Conservation (phyloP, 2,113 vertebrate species). For the Mesitornis unicolor region DNA sequence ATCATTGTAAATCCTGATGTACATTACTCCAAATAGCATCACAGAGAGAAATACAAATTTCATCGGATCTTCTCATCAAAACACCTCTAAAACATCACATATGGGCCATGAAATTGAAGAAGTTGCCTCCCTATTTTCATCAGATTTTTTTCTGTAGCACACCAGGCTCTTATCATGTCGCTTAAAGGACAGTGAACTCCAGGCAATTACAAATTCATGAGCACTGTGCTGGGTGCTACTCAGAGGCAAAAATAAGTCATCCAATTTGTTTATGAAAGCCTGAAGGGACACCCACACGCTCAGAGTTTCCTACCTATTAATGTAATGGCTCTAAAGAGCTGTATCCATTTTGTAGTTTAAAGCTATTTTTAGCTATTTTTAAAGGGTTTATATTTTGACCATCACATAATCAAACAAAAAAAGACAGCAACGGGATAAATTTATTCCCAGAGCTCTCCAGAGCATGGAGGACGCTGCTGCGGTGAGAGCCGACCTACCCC, state of each 20-base stretch:
- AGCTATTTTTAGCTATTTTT: neutral
- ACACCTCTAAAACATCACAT: neutral
- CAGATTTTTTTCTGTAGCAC: neutral
- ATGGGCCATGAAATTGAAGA: neutral
- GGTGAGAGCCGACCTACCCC: neutral
- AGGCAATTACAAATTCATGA: neutral
- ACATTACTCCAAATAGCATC: neutral
- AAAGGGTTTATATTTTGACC: neutral
- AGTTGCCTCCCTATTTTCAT: neutral
- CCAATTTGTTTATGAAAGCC: neutral
- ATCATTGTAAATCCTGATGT: neutral
- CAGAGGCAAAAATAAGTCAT: slow-evolving; percentile 22
- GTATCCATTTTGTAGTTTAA: neutral
- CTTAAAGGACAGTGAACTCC: neutral
- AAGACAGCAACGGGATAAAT: neutral
- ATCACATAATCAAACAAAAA: neutral
- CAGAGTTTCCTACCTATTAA: slow-evolving; percentile 37
- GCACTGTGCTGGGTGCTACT: neutral
- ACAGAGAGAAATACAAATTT: neutral
- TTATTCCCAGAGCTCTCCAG: neutral
- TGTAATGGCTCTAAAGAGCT: neutral
- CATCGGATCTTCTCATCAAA: neutral
- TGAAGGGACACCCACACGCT: neutral
- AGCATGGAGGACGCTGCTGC: neutral
- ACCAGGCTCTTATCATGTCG: neutral